phyloP scores from a whole-genome alignment of 2,113 vertebrate species.

The Cyprinodon brontotheroides region DNA sequence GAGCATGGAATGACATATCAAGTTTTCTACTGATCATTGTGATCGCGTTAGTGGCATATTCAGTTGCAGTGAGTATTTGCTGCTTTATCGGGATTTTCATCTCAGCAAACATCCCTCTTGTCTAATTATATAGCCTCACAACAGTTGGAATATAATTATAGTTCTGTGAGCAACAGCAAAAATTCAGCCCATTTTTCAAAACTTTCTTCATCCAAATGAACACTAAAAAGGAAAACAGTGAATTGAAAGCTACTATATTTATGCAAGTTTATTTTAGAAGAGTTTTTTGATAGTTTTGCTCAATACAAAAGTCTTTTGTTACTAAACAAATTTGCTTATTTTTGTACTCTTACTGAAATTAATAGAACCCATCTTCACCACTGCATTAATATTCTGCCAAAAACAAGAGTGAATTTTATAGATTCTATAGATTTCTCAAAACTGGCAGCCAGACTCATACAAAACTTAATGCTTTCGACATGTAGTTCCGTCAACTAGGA shows the following conservation, averaged over 20 bases:
- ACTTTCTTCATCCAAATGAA: neutral
- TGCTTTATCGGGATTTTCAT: neutral
- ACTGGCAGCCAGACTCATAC: neutral
- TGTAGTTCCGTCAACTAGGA: neutral
- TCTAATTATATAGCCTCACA: neutral
- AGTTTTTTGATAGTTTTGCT: neutral
- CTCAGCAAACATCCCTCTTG: neutral
- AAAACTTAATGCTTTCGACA: neutral
- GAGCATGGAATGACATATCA: conserved; percentile 88
- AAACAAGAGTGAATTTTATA: too few species aligned
- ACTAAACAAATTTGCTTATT: neutral
- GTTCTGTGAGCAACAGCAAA: neutral
- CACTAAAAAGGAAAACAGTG: neutral
- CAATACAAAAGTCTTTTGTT: neutral
- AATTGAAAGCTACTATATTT: neutral
- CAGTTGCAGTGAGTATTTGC: conserved; percentile 81
- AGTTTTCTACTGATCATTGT: conserved; percentile 82
- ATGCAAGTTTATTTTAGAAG: neutral
- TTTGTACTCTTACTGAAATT: neutral
- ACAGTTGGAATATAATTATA: neutral
- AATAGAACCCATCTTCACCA: neutral
- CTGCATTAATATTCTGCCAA: neutral
- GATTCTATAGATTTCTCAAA: neutral
- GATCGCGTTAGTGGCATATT: conserved; percentile 88
- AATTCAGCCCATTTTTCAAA: neutral